Evolutionary conservation across 2,888 invertebrate species (phyloP).

Genomic region (Oscheius sp.): DNA sequence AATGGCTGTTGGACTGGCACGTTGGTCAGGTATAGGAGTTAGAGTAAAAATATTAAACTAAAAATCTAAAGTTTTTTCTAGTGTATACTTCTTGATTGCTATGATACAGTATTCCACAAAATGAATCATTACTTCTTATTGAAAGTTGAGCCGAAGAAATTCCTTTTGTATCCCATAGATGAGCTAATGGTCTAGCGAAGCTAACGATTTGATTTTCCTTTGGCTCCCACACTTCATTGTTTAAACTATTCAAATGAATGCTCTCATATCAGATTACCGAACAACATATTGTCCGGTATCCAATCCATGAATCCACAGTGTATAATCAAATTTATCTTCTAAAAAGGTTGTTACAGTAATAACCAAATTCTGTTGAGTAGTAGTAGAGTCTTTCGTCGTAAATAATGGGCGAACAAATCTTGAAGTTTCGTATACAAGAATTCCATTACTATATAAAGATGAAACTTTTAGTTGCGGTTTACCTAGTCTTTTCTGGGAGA

Average conservation of each 20-base stretch:
- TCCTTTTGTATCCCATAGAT: conserved; percentile 19
- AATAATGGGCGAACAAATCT: conserved; percentile 1
- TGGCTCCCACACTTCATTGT: background rate
- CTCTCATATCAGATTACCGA: background rate
- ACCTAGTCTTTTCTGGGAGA: conserved; percentile 9
- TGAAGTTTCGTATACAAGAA: background rate
- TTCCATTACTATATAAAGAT: conserved; percentile 9
- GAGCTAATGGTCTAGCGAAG: background rate
- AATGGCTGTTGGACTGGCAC: background rate
- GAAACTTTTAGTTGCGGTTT: background rate
- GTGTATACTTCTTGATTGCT: conserved; percentile 9
- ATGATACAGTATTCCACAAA: conserved; percentile 6
- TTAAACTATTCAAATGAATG: background rate
- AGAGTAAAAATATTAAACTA: too few species aligned
- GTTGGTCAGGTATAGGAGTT: background rate
- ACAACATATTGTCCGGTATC: conserved; percentile 8
- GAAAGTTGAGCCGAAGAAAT: background rate
- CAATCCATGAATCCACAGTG: background rate
- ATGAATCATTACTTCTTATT: background rate
- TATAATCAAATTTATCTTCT: conserved; percentile 2
- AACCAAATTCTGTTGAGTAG: background rate
- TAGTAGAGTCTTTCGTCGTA: background rate
- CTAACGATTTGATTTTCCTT: conserved; percentile 5
- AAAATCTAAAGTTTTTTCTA: background rate
- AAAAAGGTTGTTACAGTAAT: background rate